These are phyloP conservation scores for Pipistrellus nathusii DNA, from an alignment of 2,797 vertebrate species.

Conservation along the genomic window DNA sequence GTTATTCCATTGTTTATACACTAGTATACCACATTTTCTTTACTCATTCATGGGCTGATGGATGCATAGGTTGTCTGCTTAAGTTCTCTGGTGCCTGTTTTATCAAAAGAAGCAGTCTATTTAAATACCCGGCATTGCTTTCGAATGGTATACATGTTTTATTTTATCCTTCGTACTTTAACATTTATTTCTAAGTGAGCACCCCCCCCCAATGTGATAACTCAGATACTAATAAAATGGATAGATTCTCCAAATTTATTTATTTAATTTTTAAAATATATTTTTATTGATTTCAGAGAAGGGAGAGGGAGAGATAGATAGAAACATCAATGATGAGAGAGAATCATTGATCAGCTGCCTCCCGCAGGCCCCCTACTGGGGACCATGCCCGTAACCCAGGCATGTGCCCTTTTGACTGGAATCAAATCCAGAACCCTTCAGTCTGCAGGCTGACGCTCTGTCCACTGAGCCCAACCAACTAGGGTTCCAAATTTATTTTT, in stretches of 20 bases:
- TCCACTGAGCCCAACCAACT: too few species aligned
- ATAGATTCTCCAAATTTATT: conserved; percentile 12
- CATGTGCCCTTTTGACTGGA: too few species aligned
- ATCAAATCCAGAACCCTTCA: too few species aligned
- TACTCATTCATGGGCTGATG: neutral
- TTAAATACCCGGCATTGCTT: neutral
- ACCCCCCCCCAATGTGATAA: neutral
- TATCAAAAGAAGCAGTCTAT: neutral
- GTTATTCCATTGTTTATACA: neutral
- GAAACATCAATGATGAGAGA: too few species aligned
- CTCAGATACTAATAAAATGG: neutral
- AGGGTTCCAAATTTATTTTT: too few species aligned
- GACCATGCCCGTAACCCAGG: too few species aligned
- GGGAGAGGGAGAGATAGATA: too few species aligned
- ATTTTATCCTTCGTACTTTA: neutral
- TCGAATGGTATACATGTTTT: neutral
- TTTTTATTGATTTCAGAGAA: neutral
- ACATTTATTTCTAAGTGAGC: neutral
- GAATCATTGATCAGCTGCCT: too few species aligned
- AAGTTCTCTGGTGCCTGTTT: neutral
- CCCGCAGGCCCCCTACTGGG: too few species aligned
- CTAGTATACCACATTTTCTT: neutral
- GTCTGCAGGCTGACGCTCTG: too few species aligned
- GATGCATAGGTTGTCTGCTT: neutral
- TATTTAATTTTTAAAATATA: neutral